A percentile compares a stretch with the other conserved stretches of the same genome.
Evolutionary conservation across 2,888 invertebrate genomes (phyloP).

Genomic region (Portevinia maculata): DNA sequence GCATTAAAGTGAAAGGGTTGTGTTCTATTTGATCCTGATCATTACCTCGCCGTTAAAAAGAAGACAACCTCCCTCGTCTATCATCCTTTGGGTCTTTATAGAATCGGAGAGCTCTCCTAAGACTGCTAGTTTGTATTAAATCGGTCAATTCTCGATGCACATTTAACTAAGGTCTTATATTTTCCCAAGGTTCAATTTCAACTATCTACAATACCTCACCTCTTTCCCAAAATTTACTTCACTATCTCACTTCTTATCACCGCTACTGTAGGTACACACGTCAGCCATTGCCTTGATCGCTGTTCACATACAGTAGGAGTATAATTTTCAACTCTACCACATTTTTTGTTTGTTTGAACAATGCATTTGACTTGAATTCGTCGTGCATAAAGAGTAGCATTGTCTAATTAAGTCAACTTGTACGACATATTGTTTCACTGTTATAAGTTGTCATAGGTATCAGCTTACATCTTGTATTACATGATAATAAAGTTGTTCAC

Average conservation of each 20-base stretch:
- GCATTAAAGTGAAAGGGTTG: too few species aligned
- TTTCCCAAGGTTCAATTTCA: too few species aligned
- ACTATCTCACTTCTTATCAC: not conserved
- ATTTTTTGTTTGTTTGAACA: constrained; percentile 1
- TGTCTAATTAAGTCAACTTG: constrained; percentile 53
- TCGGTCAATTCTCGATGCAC: too few species aligned
- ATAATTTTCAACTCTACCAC: constrained; percentile 2
- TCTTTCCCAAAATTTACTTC: not conserved
- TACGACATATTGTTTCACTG: constrained; percentile 58
- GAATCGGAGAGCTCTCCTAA: too few species aligned
- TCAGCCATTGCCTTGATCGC: not conserved
- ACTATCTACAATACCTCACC: not conserved
- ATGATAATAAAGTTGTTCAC: constrained; percentile 55
- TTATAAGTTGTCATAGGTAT: constrained; percentile 25
- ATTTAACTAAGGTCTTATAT: too few species aligned
- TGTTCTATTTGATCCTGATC: too few species aligned
- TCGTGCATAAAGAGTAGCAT: constrained; percentile 29
- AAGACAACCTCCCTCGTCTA: too few species aligned
- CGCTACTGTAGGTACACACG: constrained; percentile 7
- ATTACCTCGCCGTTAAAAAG: too few species aligned
- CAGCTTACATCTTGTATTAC: constrained; percentile 61
- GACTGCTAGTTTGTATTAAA: too few species aligned
- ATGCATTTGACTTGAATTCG: not conserved
- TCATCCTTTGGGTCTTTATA: too few species aligned
- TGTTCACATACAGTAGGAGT: constrained; percentile 8